Evolutionary conservation across 2,888 invertebrate genomes (phyloP), one percentile per base, ranked within the genome.

Genomic region (Rapana venosa): DNA sequence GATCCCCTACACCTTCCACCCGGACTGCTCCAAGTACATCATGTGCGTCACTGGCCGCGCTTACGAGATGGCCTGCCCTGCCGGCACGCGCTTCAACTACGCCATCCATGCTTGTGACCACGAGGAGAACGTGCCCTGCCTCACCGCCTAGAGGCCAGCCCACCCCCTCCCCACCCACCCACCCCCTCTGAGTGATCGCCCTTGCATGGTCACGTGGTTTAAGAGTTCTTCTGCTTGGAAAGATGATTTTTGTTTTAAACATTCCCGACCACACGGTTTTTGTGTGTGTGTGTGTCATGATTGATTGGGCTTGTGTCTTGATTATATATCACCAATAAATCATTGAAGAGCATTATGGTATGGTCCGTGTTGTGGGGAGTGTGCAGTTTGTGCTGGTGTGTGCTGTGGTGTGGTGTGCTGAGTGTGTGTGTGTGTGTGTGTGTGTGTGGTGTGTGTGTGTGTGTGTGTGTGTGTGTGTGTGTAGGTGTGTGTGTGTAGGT

Each of bases 1-100:
- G 32, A 58, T 70, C 61, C 20, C 77, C 58, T 74, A 56, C 87
- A 35, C 79, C 79, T 26, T 74, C n/a, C 87, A 89, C 81, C 17
- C 30, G 6, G 90, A 91, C 88, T 89, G 89, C 79, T 35, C 36
- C 58, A 90, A 89, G 87, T 91, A 87, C 90, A n/a, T 87, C 90
- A 87, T 87, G 87, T 91, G 91, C n/a, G n/a, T 87, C 32, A 74
- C 79, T 11, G 91, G 90, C 26, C 66, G 15, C 6, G 87, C 90
- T 47, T 66, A 58, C 35, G 66, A 87, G 30, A 87, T 87, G 89
- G 20, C 70, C 61, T 91, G 91, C 22, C 89, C 91, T 20, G 15
- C 79, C 15, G 84, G 58, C 22, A 84, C 86, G 15, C 70, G 56
- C 79, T 90, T 61, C 87, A 88, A 66, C 79, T n/a, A 20, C 88